Conservation (phyloP, 2,797 vertebrate species). For the Centroberyx gerrardi region DNA sequence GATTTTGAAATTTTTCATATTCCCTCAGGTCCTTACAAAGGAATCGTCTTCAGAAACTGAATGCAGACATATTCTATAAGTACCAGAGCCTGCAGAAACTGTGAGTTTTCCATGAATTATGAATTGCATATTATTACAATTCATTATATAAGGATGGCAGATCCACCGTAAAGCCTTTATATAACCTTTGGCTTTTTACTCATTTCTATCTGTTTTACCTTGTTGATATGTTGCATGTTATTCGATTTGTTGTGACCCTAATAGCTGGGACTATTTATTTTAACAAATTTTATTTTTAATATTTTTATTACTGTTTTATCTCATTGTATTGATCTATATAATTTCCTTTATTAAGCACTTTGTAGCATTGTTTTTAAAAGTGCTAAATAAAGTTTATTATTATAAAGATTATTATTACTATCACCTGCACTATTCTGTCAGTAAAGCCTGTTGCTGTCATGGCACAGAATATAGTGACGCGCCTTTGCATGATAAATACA, state of each 20-base stretch:
- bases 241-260: too few relatives aligned
- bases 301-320: background rate
- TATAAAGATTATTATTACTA: background rate
- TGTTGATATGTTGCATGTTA: too few relatives aligned
- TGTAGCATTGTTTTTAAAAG: too few relatives aligned
- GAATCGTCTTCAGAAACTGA: constrained; percentile 90
- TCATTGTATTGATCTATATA: background rate
- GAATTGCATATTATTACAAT: background rate
- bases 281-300: background rate
- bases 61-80: constrained; percentile 88
- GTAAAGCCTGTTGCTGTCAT: background rate
- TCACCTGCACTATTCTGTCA: background rate
- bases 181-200: too few relatives aligned
- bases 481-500: constrained; percentile 16
- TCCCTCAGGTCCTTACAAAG: constrained; percentile 90
- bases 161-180: background rate
- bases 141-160: background rate
- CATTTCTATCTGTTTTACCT: too few relatives aligned
- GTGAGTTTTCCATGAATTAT: constrained; percentile 84
- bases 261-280: background rate
- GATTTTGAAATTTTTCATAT: background rate
- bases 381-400: too few relatives aligned
- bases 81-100: constrained; percentile 91
- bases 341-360: too few relatives aligned
- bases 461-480: background rate